Evolutionary conservation across 2,888 invertebrate genomes (phyloP).

Genomic region (Netelia fuscicornis): DNA sequence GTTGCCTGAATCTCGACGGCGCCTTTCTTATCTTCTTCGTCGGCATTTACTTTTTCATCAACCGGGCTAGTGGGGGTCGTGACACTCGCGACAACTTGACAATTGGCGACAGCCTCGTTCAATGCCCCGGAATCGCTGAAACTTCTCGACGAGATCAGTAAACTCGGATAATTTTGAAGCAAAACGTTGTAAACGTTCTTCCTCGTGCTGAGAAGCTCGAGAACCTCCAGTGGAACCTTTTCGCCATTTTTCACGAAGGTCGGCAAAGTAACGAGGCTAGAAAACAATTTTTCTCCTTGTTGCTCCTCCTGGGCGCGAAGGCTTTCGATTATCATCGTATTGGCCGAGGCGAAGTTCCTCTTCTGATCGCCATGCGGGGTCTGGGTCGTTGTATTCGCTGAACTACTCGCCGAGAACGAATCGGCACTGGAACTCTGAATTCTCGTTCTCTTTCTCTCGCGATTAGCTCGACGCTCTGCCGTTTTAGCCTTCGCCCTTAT

Average conservation of each 20-base stretch:
- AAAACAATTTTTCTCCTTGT: conserved; percentile 87
- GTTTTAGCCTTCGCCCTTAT: conserved; percentile 88
- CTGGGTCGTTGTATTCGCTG: conserved; percentile 87
- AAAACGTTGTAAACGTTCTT: conserved; percentile 90
- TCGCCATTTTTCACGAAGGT: conserved; percentile 93
- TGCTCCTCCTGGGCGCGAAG: conserved; percentile 79
- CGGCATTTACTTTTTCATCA: conserved; percentile 8
- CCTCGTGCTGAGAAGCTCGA: conserved; percentile 89
- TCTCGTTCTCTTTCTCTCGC: conserved; percentile 86
- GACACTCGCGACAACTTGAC: conserved; percentile 72
- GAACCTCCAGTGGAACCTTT: conserved; percentile 91
- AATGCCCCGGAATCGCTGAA: conserved; percentile 89
- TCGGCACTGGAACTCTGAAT: conserved; percentile 89
- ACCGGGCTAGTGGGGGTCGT: neutral
- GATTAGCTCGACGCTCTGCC: conserved; percentile 87
- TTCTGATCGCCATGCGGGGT: conserved; percentile 83
- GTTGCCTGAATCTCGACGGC: conserved; percentile 11
- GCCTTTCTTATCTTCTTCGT: neutral
- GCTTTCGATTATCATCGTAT: conserved; percentile 84
- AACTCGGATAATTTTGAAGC: conserved; percentile 91
- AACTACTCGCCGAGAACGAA: conserved; percentile 90
- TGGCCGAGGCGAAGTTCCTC: conserved; percentile 79
- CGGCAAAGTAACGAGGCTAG: conserved; percentile 94
- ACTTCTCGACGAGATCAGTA: conserved; percentile 90
- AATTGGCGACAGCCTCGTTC: conserved; percentile 81